A percentile compares a stretch with the other conserved stretches of the same genome.
phyloP scores from a whole-genome alignment of 2,113 vertebrate genomes.

The Stictonetta naevosa region DNA sequence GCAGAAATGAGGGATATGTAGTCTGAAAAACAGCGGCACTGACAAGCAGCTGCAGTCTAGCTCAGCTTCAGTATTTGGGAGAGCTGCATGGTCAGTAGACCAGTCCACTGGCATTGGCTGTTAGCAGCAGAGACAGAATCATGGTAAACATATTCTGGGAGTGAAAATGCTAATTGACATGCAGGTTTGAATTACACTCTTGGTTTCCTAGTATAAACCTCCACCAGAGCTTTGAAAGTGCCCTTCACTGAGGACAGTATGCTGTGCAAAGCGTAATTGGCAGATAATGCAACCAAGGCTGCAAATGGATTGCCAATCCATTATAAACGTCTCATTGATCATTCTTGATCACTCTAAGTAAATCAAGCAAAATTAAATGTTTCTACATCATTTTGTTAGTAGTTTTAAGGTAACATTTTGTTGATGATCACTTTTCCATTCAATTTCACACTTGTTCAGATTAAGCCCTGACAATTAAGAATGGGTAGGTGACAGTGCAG shows the following conservation, averaged over 20 bases:
- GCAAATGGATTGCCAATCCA: rapidly evolving
- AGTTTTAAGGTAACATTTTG: neutral
- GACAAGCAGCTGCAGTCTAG: neutral
- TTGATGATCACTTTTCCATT: neutral
- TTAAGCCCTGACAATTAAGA: neutral
- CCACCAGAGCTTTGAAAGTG: neutral
- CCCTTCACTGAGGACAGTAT: neutral
- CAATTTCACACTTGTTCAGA: neutral
- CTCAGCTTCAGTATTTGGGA: neutral
- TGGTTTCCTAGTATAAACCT: neutral
- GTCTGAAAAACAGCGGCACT: neutral
- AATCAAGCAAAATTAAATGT: neutral
- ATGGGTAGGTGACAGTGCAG: rapidly evolving
- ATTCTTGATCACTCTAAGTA: neutral
- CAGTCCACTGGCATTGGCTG: neutral
- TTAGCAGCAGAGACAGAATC: neutral
- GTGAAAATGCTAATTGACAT: neutral
- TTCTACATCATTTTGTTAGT: neutral
- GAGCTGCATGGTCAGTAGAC: neutral
- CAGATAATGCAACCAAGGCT: neutral
- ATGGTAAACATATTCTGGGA: neutral
- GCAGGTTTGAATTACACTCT: neutral
- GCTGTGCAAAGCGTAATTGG: neutral
- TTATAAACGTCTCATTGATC: neutral
- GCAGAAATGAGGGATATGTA: neutral